A percentile compares a stretch with the other conserved stretches of the same genome.
Conservation (phyloP, 2,113 vertebrate species). For the Alaudala cheleensis region DNA sequence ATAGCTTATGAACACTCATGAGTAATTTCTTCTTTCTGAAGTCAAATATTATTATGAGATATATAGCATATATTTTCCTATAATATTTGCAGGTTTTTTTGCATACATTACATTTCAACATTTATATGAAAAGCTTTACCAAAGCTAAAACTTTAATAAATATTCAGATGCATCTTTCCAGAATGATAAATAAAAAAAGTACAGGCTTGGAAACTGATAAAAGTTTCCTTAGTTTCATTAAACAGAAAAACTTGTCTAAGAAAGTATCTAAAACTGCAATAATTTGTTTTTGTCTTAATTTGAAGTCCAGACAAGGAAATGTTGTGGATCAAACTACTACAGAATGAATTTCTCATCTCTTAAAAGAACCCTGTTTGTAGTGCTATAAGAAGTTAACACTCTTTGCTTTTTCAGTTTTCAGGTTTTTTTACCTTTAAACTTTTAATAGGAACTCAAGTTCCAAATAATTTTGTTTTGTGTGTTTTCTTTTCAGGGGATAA, state of each 20-base stretch:
- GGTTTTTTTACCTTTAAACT: not conserved
- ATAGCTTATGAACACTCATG: not conserved
- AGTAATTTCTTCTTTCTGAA: not conserved
- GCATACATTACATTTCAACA: not conserved
- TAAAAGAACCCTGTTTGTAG: not conserved
- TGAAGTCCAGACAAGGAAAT: not conserved
- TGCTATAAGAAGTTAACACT: not conserved
- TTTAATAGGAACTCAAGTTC: not conserved
- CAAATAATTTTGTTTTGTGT: not conserved
- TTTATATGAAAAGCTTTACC: not conserved
- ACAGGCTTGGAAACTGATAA: not conserved
- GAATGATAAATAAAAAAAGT: not conserved
- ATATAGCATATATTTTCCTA: not conserved
- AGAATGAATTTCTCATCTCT: not conserved
- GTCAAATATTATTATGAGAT: not conserved
- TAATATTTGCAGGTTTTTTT: not conserved
- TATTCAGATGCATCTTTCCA: not conserved
- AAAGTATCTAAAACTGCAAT: not conserved
- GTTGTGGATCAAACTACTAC: not conserved
- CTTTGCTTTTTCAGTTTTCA: not conserved
- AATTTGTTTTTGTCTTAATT: not conserved
- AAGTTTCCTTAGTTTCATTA: not conserved
- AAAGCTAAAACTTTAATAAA: not conserved
- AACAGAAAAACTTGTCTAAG: not conserved
- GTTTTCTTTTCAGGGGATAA: slow-evolving; percentile 83